Conservation (phyloP, 2,113 vertebrate genomes). For the Heptranchias perlo region DNA sequence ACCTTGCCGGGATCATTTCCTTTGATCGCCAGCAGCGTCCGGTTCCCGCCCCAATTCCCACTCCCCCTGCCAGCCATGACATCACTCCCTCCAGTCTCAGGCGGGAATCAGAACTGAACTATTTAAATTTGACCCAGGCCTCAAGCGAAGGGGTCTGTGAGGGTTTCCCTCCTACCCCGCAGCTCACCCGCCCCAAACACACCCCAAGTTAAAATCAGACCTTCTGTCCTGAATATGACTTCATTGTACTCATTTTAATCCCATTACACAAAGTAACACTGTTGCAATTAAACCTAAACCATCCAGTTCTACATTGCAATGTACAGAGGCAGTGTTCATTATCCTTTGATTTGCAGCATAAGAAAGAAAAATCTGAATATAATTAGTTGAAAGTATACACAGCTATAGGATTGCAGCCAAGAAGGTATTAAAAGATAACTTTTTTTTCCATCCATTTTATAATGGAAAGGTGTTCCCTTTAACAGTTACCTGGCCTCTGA, state of each 20-base stretch:
- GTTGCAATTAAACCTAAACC: neutral
- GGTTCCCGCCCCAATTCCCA: neutral
- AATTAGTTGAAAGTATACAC: too few relatives aligned
- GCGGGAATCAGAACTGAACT: neutral
- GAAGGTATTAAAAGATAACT: neutral
- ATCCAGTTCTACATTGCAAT: neutral
- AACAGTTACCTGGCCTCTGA: neutral
- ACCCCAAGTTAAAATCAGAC: neutral
- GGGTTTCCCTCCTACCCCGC: neutral
- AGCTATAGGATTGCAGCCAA: too few relatives aligned
- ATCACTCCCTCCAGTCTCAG: too few relatives aligned
- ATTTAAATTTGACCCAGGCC: neutral
- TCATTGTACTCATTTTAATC: neutral
- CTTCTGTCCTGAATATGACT: neutral
- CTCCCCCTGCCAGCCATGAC: neutral
- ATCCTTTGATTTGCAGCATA: too few relatives aligned
- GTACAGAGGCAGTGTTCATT: too few relatives aligned
- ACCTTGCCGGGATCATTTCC: neutral
- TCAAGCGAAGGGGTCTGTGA: neutral
- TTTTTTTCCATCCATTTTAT: neutral
- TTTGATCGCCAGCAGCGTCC: neutral
- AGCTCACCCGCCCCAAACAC: neutral
- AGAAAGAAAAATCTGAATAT: too few relatives aligned
- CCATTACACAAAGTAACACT: neutral
- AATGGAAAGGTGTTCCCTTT: neutral